phyloP scores from a whole-genome alignment of 2,113 vertebrate genomes.

The Formicarius rufipectus region DNA sequence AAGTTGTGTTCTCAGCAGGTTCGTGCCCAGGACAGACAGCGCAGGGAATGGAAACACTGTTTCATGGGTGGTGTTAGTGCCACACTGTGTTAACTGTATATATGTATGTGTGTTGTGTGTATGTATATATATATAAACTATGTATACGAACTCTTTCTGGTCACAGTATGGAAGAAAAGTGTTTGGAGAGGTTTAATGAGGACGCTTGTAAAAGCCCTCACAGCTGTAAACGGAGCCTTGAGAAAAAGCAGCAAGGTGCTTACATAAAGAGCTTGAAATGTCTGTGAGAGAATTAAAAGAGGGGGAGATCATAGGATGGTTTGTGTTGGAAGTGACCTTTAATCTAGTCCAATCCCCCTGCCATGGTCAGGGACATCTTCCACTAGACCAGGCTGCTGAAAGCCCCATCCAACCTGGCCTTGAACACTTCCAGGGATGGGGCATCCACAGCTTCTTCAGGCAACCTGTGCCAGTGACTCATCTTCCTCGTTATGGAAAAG shows the following conservation, averaged over 20 bases:
- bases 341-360: not conserved
- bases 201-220: not conserved
- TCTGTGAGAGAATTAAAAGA: not conserved
- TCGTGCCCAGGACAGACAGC: fast-evolving
- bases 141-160: not conserved
- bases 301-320: not conserved
- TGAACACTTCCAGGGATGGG: not conserved
- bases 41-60: not conserved
- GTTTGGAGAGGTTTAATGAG: not conserved
- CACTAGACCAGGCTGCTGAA: not conserved
- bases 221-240: not conserved
- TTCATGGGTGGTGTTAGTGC: not conserved
- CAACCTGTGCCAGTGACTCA: not conserved
- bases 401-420: fast-evolving
- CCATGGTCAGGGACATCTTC: not conserved
- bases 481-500: not conserved
- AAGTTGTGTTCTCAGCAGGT: not conserved
- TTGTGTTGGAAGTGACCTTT: not conserved
- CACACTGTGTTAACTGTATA: not conserved
- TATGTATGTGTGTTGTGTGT: not conserved
- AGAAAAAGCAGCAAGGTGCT: not conserved
- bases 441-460: not conserved
- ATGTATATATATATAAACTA: fast-evolving
- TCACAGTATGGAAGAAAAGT: not conserved
- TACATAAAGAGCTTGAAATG: not conserved